Percentiles rank a stretch among this genome's conserved stretches.
These are phyloP conservation scores for Mustela lutreola DNA, from an alignment of 2,113 vertebrate species.

Conservation along the genomic window DNA sequence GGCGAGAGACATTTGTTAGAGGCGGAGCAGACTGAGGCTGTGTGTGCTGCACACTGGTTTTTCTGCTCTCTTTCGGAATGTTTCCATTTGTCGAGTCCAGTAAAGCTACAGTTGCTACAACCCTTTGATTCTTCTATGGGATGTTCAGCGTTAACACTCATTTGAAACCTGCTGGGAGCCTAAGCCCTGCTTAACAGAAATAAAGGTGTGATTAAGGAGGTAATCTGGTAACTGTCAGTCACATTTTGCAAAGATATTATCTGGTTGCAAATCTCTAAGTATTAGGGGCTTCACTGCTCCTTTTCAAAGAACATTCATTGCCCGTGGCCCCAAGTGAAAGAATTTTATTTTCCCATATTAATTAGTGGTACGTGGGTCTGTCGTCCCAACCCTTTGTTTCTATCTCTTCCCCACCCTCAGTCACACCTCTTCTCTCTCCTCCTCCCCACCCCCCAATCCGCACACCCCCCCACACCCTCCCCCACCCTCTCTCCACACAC, in stretches of 20 bases:
- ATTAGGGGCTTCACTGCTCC: conserved; percentile 44
- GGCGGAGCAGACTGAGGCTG: not conserved
- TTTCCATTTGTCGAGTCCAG: not conserved
- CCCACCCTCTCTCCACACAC: not conserved
- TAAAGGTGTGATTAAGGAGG: conserved; percentile 82
- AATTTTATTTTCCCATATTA: conserved; percentile 58
- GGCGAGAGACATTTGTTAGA: not conserved
- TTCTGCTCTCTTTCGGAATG: not conserved
- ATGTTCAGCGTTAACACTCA: conserved; percentile 42
- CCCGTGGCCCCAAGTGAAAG: conserved; percentile 53
- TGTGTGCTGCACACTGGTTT: not conserved
- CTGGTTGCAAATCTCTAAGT: conserved; percentile 70
- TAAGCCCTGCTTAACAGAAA: conserved; percentile 78
- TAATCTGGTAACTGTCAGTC: conserved; percentile 75
- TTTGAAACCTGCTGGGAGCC: conserved; percentile 77
- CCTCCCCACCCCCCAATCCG: accelerated
- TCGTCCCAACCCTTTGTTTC: not conserved
- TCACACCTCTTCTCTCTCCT: not conserved
- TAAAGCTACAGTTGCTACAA: conserved; percentile 49
- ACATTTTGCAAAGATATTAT: conserved; percentile 80
- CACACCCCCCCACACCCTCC: no score
- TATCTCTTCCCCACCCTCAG: not conserved
- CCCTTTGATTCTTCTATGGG: conserved; percentile 74
- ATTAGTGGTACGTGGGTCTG: conserved; percentile 39
- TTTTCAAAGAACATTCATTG: not conserved